Evolutionary conservation across 2,888 invertebrate genomes (phyloP).

Genomic region (Mesorhabditis spiculigera): DNA sequence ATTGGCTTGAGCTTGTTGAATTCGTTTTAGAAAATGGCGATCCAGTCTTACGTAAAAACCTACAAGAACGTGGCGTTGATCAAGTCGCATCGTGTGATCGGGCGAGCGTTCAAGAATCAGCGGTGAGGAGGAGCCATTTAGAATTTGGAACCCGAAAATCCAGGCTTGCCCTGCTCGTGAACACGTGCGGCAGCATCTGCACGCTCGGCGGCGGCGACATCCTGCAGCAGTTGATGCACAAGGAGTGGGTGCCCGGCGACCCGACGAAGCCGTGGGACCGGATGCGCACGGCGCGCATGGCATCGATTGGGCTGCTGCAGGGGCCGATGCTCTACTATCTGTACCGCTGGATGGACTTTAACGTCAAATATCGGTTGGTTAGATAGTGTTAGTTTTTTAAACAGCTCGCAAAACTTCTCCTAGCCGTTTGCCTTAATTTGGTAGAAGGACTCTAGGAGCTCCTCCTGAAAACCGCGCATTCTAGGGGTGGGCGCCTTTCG

Average conservation of each 20-base stretch:
- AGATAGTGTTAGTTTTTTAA: background rate
- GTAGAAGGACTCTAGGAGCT: too few species aligned
- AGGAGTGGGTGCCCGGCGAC: conserved; percentile 5
- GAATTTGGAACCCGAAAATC: too few species aligned
- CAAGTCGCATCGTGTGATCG: background rate
- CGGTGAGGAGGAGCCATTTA: background rate
- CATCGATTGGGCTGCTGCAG: background rate
- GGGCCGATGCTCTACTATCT: background rate
- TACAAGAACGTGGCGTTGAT: background rate
- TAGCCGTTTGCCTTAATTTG: too few species aligned
- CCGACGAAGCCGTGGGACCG: conserved; percentile 2
- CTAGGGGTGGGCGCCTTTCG: background rate
- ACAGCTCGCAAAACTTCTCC: too few species aligned
- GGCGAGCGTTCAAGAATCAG: conserved; percentile 1
- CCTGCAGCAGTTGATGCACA: conserved; percentile 4
- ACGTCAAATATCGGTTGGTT: background rate
- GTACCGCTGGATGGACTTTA: conserved; percentile 4
- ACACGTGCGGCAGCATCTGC: background rate
- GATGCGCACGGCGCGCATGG: background rate
- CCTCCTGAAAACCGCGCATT: background rate
- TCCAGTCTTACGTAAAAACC: background rate
- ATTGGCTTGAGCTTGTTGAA: too few species aligned
- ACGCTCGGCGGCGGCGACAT: background rate
- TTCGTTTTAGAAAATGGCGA: background rate
- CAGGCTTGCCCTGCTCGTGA: background rate